These are phyloP conservation scores for Pygmarrhopalites habei DNA, from an alignment of 1,140 invertebrate genomes.

Conservation along the genomic window DNA sequence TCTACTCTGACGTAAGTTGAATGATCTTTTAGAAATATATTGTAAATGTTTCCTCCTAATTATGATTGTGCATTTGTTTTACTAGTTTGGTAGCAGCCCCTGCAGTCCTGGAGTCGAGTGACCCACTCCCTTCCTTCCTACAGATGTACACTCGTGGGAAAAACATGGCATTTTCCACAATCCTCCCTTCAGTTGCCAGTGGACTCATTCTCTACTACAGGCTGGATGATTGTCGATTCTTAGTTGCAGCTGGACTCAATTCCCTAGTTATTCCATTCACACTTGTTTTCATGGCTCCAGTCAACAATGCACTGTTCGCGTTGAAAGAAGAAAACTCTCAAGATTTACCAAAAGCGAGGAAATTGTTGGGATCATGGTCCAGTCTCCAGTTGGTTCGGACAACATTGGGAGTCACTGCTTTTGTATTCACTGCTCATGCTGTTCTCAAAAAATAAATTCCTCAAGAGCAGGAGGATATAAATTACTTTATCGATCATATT, in stretches of 20 bases:
- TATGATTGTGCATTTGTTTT: no score
- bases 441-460: conserved; percentile 7
- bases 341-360: not conserved
- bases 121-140: conserved; percentile 15
- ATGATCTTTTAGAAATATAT: no score
- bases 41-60: no score
- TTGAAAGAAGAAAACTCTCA: not conserved
- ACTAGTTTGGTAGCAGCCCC: conserved; percentile 1
- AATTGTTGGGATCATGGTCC: conserved; percentile 14
- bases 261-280: conserved; percentile 5
- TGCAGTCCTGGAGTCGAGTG: not conserved
- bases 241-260: not conserved
- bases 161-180: not conserved
- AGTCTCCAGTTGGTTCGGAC: conserved; percentile 15
- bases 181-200: not conserved
- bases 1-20: no score
- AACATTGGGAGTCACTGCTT: not conserved
- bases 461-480: no score
- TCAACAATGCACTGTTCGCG: conserved; percentile 16
- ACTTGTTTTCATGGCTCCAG: conserved; percentile 11
- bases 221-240: not conserved
- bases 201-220: not conserved
- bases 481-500: no score
- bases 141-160: conserved; percentile 7
- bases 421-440: not conserved